Base-by-base conservation (phyloP, 1,140 invertebrate genomes). In the Telenomus remus region DNA sequence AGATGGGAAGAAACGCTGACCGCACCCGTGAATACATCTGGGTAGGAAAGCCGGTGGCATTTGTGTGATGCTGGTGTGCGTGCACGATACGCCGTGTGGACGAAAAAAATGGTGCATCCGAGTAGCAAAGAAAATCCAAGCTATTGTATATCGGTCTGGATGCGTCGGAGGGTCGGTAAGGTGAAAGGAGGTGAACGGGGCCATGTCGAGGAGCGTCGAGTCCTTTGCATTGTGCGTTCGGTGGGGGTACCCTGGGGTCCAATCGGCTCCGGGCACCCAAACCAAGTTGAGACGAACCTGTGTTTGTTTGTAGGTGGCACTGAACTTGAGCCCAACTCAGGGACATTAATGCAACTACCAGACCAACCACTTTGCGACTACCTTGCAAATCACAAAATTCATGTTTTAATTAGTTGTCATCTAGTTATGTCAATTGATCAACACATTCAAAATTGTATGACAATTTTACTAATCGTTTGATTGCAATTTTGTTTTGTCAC, bases 231-330 rank as follows among this genome's bases (percentile, higher is more conserved):
- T 79, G 70, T 76, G 49, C 59, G 54, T 42, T 39, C 55, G 60
- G 57, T 69, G 69, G 61, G 60, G 63, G 61, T 37, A 57, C 37
- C 11, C 12, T 49, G 39, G 53, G 63, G 56, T 59, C 56, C 63
- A 51, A 43, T 61, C 44, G 46, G 61, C 46, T 51, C 48, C 37
- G 59, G 35, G 68, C 54, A 13, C 12, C 46, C 37, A 53, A 59
- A 74, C 39, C n/a, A 57, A 68, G 55, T 56, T 44, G 68, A 65
- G 64, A 64, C 47, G 46, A 68, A 79, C 74, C 76, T 77, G 75
- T 53, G 78, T 64, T 66, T 79, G 71, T 78, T 82, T 76, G 69
- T 82, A 79, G 76, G 71, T 76, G 76, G 76, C 64, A 75, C 77
- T 69, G 73, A 79, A 79, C 76, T 80, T 76, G 77, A 79, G 74